phyloP scores from a whole-genome alignment of 2,797 vertebrate genomes.

The Sphenodon punctatus region DNA sequence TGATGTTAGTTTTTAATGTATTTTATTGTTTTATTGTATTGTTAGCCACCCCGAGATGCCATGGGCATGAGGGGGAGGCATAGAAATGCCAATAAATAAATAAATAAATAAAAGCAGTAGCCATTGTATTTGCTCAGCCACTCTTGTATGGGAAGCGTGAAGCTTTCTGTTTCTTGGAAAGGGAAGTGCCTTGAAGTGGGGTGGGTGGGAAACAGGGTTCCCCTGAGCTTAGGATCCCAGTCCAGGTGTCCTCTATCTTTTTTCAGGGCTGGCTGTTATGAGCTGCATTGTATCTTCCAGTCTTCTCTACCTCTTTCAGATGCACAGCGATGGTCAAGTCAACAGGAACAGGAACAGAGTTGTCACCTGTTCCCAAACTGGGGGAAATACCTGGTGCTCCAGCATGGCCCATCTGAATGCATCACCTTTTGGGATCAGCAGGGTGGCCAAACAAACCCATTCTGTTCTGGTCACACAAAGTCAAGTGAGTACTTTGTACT shows the following conservation, averaged over 20 bases:
- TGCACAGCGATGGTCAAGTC: neutral
- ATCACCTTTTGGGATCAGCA: neutral
- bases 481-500: neutral
- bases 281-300: too few species aligned
- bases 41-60: too few species aligned
- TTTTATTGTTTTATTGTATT: too few species aligned
- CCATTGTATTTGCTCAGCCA: neutral
- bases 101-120: neutral
- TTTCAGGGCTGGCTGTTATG: too few species aligned
- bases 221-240: too few species aligned
- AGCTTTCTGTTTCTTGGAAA: neutral
- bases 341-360: neutral
- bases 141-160: neutral
- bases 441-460: neutral
- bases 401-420: neutral
- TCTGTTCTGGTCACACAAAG: neutral
- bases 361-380: neutral
- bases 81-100: too few species aligned
- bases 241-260: too few species aligned
- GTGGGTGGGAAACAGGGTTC: too few species aligned
- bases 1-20: too few species aligned
- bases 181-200: rapidly evolving
- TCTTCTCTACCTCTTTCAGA: neutral
- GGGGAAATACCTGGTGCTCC: neutral
- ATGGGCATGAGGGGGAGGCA: too few species aligned